These are phyloP conservation scores for Patella ulyssiponensis DNA, from an alignment of 2,888 invertebrate genomes.

Conservation along the genomic window DNA sequence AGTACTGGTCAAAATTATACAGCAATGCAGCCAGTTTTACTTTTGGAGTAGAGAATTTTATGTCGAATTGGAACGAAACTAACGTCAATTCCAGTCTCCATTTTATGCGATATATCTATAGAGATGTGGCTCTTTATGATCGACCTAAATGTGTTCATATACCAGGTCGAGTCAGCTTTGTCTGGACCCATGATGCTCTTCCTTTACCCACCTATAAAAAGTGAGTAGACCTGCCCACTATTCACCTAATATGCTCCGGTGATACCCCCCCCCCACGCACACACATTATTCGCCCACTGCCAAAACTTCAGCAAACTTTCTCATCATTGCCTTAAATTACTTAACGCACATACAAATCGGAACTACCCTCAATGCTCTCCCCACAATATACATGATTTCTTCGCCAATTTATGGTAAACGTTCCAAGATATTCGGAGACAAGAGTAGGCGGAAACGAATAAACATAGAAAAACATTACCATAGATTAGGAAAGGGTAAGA, in stretches of 20 bases:
- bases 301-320: not conserved
- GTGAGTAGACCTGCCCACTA: not conserved
- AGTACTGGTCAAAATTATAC: too few species aligned
- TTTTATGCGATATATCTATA: not conserved
- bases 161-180: not conserved
- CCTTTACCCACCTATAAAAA: not conserved
- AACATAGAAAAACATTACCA: too few species aligned
- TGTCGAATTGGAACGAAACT: not conserved
- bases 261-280: not conserved
- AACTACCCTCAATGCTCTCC: too few species aligned
- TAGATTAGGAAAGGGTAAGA: too few species aligned
- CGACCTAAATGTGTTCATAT: slow-evolving; percentile 1
- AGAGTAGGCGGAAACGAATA: too few species aligned
- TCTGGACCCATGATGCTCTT: not conserved
- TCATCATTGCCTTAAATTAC: not conserved
- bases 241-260: not conserved
- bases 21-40: not conserved
- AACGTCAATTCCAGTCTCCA: not conserved
- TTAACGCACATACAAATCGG: too few species aligned
- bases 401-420: too few species aligned
- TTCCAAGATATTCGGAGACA: too few species aligned
- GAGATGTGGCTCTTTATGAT: not conserved
- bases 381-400: too few species aligned
- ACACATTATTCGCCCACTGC: not conserved
- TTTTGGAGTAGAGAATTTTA: not conserved